These are phyloP conservation scores for Zophobas atratus DNA, from an alignment of 1,140 invertebrate genomes.

Conservation along the genomic window DNA sequence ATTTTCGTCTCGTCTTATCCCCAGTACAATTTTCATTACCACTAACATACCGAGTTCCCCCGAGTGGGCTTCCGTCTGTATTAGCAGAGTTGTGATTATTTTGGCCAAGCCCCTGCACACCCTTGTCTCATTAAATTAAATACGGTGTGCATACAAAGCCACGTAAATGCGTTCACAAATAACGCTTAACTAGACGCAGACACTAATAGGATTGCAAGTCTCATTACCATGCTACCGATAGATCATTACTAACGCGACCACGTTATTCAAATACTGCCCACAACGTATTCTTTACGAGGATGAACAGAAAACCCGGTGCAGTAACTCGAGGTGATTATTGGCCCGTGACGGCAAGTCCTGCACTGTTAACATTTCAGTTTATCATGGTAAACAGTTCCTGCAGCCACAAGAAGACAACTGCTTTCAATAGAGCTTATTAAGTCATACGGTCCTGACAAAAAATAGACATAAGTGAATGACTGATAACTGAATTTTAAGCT, in stretches of 20 bases:
- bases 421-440: constrained; percentile 3
- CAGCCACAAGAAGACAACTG: neutral
- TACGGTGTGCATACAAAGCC: constrained; percentile 39
- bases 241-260: constrained; percentile 31
- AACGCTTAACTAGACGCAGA: constrained; percentile 32
- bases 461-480: neutral
- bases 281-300: constrained; percentile 4
- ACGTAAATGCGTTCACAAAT: constrained; percentile 33
- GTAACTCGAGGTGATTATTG: neutral
- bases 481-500: constrained; percentile 24
- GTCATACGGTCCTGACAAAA: neutral
- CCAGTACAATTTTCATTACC: neutral
- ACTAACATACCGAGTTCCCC: neutral
- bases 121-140: constrained; percentile 30
- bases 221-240: constrained; percentile 40
- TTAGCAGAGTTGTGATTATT: constrained; percentile 14
- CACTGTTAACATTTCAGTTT: constrained; percentile 2
- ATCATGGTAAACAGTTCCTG: constrained; percentile 22
- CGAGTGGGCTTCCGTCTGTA: neutral
- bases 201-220: constrained; percentile 37
- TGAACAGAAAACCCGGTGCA: constrained; percentile 12
- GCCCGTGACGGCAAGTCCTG: neutral
- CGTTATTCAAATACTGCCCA: constrained; percentile 35
- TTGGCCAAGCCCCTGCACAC: constrained; percentile 36
- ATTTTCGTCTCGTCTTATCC: neutral